phyloP scores from a whole-genome alignment of 2,797 vertebrate genomes.

The Pangasius larnaudii region DNA sequence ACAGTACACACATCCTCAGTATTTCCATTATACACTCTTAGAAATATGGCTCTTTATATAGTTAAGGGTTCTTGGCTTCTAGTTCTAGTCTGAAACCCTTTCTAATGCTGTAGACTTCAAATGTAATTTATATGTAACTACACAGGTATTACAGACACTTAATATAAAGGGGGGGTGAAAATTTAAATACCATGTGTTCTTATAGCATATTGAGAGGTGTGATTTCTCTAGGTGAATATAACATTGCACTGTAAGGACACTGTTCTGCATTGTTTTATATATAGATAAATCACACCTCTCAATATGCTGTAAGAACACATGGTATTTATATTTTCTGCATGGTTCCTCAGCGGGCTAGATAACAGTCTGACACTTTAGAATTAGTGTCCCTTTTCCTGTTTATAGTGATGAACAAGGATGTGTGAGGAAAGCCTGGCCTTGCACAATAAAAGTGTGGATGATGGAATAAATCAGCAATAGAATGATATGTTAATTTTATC shows the following conservation, averaged over 20 bases:
- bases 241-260: too few relatives aligned
- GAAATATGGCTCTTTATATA: neutral
- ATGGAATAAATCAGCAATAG: constrained; percentile 6
- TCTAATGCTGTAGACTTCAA: neutral
- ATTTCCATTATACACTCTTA: neutral
- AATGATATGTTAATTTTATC: neutral
- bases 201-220: constrained; percentile 1
- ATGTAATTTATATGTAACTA: neutral
- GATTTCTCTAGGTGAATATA: neutral
- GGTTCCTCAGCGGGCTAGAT: neutral
- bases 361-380: constrained; percentile 15
- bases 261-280: constrained; percentile 1
- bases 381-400: neutral
- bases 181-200: neutral
- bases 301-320: constrained; percentile 15
- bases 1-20: neutral
- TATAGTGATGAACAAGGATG: constrained; percentile 1
- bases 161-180: neutral
- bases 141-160: neutral
- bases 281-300: constrained; percentile 14
- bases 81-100: neutral
- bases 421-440: constrained; percentile 22
- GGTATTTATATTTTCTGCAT: constrained; percentile 6
- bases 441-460: constrained; percentile 4
- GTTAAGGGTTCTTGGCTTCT: neutral